Conservation (phyloP, 2,113 vertebrate genomes). For the Otocyon megalotis region DNA sequence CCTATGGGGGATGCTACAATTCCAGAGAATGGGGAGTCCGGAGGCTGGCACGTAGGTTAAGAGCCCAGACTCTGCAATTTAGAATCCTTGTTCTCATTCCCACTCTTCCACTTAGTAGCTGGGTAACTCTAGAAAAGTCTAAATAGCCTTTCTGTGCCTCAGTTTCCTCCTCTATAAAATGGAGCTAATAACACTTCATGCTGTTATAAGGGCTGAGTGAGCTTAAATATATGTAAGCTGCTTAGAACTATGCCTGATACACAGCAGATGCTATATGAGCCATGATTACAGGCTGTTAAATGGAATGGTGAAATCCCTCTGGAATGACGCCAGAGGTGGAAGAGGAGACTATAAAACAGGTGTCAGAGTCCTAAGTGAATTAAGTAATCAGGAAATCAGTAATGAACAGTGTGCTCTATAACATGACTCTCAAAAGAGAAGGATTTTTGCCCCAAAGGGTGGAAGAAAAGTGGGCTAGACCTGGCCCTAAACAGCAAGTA, state of each 20-base stretch:
- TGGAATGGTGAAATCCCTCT: not conserved
- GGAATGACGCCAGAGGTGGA: not conserved
- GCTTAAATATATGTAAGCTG: not conserved
- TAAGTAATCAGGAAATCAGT: not conserved
- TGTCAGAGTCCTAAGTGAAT: not conserved
- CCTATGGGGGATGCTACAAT: not conserved
- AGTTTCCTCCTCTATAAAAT: conserved; percentile 33
- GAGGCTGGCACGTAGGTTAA: not conserved
- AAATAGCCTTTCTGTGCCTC: not conserved
- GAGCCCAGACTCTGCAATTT: not conserved
- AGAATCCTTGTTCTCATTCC: not conserved
- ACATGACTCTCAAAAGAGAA: not conserved
- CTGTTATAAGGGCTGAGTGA: not conserved
- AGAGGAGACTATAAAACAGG: not conserved
- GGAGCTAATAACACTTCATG: not conserved
- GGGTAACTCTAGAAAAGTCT: not conserved
- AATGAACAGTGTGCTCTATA: not conserved
- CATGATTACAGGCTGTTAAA: not conserved
- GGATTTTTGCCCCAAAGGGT: not conserved
- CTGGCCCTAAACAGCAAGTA: not conserved
- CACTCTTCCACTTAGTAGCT: not conserved
- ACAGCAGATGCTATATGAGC: not conserved
- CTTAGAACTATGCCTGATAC: not conserved
- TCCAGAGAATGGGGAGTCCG: not conserved
- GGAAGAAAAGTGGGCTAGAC: not conserved